phyloP scores from a whole-genome alignment of 2,113 vertebrate species.

The Isurus oxyrinchus region DNA sequence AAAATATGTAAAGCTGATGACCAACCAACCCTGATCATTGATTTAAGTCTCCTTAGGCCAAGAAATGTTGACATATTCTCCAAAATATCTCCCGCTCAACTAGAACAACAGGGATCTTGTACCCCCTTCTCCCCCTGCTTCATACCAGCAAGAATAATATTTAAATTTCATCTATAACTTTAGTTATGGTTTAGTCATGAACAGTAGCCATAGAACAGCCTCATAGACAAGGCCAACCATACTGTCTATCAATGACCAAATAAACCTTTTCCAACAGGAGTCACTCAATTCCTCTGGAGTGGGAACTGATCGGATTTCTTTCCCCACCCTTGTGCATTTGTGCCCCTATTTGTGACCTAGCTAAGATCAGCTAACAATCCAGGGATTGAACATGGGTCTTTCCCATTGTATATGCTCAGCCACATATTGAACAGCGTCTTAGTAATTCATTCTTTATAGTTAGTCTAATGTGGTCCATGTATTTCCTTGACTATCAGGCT shows the following conservation, averaged over 20 bases:
- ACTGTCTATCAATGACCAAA: background rate
- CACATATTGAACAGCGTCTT: background rate
- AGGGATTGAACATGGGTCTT: background rate
- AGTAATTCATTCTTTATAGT: background rate
- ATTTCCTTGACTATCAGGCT: background rate
- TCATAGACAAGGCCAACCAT: background rate
- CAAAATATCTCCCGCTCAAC: background rate
- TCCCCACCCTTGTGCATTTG: background rate
- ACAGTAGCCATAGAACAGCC: background rate
- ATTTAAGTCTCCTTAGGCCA: background rate
- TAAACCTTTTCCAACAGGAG: background rate
- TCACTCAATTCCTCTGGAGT: background rate
- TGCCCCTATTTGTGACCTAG: background rate
- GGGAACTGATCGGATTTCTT: background rate
- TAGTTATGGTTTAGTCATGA: background rate
- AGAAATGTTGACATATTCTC: background rate
- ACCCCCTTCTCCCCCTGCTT: background rate
- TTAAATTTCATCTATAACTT: background rate
- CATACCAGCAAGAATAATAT: background rate
- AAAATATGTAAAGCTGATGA: background rate
- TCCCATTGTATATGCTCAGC: background rate
- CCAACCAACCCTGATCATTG: background rate
- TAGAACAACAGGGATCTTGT: background rate
- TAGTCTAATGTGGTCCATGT: background rate
- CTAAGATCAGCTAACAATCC: background rate